Conservation (phyloP, 2,113 vertebrate species). For the Canis aureus region DNA sequence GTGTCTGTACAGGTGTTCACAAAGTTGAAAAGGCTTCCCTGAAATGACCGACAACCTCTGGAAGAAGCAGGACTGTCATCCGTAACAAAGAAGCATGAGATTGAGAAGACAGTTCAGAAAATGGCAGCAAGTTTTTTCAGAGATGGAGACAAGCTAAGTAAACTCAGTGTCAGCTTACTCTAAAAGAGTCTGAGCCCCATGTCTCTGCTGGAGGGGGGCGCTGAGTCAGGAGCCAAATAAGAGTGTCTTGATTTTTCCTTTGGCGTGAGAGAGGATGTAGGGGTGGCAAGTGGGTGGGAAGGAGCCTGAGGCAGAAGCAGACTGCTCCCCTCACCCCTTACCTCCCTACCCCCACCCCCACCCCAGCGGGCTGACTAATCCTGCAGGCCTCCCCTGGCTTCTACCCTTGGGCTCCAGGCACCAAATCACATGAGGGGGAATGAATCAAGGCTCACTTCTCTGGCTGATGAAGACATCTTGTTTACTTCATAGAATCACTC, state of each 20-base stretch:
- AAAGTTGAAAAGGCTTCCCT: neutral
- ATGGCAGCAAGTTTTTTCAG: neutral
- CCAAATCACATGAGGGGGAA: neutral
- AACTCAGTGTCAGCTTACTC: neutral
- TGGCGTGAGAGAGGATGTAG: neutral
- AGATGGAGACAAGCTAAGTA: neutral
- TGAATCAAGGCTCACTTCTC: neutral
- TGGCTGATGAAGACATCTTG: neutral
- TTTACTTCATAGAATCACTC: neutral
- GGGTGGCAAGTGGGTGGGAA: neutral
- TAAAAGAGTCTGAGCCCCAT: neutral
- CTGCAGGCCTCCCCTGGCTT: neutral
- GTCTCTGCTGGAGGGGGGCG: neutral
- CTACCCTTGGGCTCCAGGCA: no score
- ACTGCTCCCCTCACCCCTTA: no score
- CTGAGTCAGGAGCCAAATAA: neutral
- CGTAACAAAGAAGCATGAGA: neutral
- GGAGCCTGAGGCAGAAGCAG: neutral
- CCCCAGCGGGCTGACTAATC: neutral
- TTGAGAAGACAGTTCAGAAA: neutral
- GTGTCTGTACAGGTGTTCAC: rapidly evolving
- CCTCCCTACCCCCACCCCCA: neutral
- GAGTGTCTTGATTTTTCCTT: neutral
- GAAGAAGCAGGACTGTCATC: neutral
- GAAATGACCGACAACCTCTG: neutral